phyloP scores from a whole-genome alignment of 35 echinoderm and acorn worm species.

The Ophiothrix spiculata region DNA sequence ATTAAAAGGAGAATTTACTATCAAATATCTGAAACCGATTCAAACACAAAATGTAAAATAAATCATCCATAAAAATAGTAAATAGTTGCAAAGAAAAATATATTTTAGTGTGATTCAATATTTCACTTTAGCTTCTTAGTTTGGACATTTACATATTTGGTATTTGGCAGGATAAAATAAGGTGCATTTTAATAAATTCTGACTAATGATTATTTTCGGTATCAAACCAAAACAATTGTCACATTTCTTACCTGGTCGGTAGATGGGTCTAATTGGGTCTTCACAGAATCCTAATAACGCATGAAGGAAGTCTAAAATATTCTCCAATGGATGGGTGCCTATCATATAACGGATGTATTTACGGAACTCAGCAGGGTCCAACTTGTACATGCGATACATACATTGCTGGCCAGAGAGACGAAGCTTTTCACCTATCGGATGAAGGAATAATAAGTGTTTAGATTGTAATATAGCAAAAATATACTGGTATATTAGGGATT shows the following conservation, averaged over 20 bases:
- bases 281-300: slow-evolving; percentile 95
- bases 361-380: slow-evolving; percentile 92
- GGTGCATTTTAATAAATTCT: no score
- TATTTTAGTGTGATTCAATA: no score
- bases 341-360: slow-evolving; percentile 88
- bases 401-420: slow-evolving; percentile 82
- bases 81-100: no score
- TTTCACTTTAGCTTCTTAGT: no score
- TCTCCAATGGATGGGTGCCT: slow-evolving; percentile 79
- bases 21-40: no score
- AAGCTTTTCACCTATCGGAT: slow-evolving; percentile 63
- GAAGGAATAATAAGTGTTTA: background rate
- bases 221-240: no score
- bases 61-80: no score
- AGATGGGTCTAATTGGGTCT: slow-evolving; percentile 58
- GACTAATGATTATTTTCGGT: slow-evolving; percentile 73
- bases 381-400: slow-evolving; percentile 91
- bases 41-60: no score
- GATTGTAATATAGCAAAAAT: no score
- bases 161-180: no score
- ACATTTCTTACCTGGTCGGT: slow-evolving; percentile 72
- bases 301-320: slow-evolving; percentile 90
- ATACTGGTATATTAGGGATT: background rate
- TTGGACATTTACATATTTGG: no score
- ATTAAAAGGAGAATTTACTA: no score